Base-by-base conservation (phyloP, 2,113 vertebrate genomes). In the Rhipidura dahli region DNA sequence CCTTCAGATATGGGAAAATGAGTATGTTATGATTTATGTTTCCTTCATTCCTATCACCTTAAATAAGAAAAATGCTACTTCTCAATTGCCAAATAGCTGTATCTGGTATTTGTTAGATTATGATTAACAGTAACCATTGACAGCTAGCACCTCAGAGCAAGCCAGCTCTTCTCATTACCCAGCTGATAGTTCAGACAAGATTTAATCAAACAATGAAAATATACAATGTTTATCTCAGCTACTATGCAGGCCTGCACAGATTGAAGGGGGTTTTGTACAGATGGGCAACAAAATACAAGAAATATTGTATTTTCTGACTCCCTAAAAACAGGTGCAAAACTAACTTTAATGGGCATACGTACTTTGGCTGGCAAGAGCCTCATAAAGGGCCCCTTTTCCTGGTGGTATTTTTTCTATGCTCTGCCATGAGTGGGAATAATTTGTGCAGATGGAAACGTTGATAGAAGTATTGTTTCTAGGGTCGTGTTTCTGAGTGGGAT, bases 1-100 rank as follows among this genome's bases (percentile, higher is more conserved):
- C 54, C 33, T 80, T 81, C 30, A 73, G 89, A 64, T 87, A 94
- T 9, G 42, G 86, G 45, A 83, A 94, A 96, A 91, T 91, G 90
- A 91, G 78, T 94, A 84, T 9, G 7, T 87, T 94, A 64, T 97
- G 96, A 97, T 97, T 97, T 97, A 97, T 96, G 94, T 51, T 68
- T 88, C 96, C 91, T 90, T 97, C 97, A 97, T 75, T 95, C 96
- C 95, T 92, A 92, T 97, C 96, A 90, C 82, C 91, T 94, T 92
- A 96, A 98, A 96, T 94, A 96, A 97, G 97, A 97, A 96, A 96
- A 97, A 97, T 92, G 91, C 31, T 88, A 53, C 76, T 56, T 95
- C 90, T 95, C 91, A 73, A 35, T 93, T 85, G 95, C 95, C 95
- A 93, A 95, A 60, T 79, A 96, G 86, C 56, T 64, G 71, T 85